Evolutionary conservation across 2,797 vertebrate genomes (phyloP).

Genomic region (Acridotheres tristis): DNA sequence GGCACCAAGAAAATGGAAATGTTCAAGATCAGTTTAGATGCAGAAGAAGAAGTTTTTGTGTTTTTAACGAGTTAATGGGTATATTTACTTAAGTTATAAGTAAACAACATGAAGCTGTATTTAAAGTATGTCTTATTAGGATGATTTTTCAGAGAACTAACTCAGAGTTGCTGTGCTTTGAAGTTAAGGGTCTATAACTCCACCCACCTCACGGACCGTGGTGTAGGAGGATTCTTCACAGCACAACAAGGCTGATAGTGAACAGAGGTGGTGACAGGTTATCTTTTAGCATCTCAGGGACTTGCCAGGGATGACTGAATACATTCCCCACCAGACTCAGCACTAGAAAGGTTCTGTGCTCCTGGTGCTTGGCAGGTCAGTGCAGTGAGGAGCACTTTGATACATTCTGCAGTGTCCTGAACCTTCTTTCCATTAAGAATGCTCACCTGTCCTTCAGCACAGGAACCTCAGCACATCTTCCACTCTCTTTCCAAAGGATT

Average conservation of each 20-base stretch:
- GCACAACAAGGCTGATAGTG: not conserved
- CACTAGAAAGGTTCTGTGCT: not conserved
- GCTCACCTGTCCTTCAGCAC: not conserved
- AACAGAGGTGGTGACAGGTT: not conserved
- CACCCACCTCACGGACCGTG: not conserved
- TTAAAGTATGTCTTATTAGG: not conserved
- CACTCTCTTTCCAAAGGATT: not conserved
- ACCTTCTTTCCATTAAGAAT: not conserved
- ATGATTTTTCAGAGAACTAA: not conserved
- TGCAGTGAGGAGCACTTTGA: not conserved
- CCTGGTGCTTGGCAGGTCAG: not conserved
- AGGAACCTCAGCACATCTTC: not conserved
- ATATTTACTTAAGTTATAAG: not conserved
- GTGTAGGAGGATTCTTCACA: not conserved
- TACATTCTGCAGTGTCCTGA: not conserved
- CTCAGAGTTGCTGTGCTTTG: not conserved
- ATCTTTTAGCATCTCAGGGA: not conserved
- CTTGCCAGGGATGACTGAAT: not conserved
- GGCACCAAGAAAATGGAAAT: not conserved
- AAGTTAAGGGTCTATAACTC: not conserved
- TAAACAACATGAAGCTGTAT: not conserved
- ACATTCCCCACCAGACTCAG: rapidly evolving
- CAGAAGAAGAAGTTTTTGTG: not conserved
- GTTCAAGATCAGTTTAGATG: not conserved
- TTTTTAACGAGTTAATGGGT: not conserved